A percentile compares a stretch with the other conserved stretches of the same genome.
These are phyloP conservation scores for Leiothrix lutea DNA, from an alignment of 2,113 vertebrate species.

Conservation along the genomic window DNA sequence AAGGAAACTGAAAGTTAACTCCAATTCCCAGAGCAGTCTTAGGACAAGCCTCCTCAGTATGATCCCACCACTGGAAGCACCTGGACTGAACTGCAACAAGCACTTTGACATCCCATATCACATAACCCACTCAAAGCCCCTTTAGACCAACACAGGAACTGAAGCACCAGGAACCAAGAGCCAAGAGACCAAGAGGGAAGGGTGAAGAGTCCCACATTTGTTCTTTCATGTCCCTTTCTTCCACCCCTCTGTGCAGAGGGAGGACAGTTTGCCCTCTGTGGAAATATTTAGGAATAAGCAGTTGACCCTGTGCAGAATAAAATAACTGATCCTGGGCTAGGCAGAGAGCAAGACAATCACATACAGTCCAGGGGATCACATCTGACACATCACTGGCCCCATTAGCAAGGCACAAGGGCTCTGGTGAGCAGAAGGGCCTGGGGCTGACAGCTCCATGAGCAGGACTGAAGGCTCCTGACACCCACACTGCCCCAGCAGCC, in stretches of 20 bases:
- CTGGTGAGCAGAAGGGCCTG: fast-evolving
- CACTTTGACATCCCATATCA: background rate
- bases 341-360: background rate
- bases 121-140: background rate
- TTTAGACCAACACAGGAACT: background rate
- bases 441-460: fast-evolving
- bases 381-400: background rate
- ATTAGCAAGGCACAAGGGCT: background rate
- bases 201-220: background rate
- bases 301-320: background rate
- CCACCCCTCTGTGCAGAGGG: background rate
- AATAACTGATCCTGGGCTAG: background rate
- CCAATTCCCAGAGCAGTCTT: background rate
- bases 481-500: background rate
- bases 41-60: background rate
- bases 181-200: background rate
- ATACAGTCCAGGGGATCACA: background rate
- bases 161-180: background rate
- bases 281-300: background rate
- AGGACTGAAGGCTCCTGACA: background rate
- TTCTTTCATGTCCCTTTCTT: background rate
- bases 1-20: background rate
- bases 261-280: background rate
- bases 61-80: background rate
- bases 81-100: background rate